Base-by-base conservation (phyloP, 1,140 invertebrate species). In the Callitettix versicolor region DNA sequence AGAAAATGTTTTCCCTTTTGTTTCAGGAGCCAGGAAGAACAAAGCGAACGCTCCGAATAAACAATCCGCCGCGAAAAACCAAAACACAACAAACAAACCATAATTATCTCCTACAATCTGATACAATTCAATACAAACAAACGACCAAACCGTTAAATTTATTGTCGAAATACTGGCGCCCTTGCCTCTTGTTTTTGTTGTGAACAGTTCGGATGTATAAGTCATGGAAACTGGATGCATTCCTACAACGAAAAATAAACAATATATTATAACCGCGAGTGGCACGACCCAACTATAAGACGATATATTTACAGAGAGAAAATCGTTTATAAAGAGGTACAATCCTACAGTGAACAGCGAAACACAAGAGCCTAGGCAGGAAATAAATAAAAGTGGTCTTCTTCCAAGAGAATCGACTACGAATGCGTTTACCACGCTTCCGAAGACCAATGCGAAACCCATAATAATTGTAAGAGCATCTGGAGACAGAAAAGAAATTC, bases 101-200 rank as follows among this genome's bases (percentile, higher is more conserved):
- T 89, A 69, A 0, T 71, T 66, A 0, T 70, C 61, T 0, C 72
- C 68, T 5, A 93, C 68, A 0, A 74, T 65, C 2, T 71, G 71
- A 67, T 88, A 91, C 63, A 79, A 84, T 61, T 84, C 82, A 1
- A 88, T 91, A 11, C 91, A 76, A 24, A 91, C 55, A 66, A 93
- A 57, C 6, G 60, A 59, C 20, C 52, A 44, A 5, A 60, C 15
- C 0, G 58, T 55, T 20, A 61, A 21, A 41, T 59, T 57, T 17
- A 59, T 26, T 18, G 44, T 53, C 11, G 57, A 18, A n/a, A 49
- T 58, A 7, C 49, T 43, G 1, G 53, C 60, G 1, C 54, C 22
- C 18, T 55, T n/a, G n/a, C n/a, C 55, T 44, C 58, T 53, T 12
- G 58, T 51, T 14, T 52, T 52, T 6, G 54, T 38, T 3, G 58